These are phyloP conservation scores for Ctenomys sociabilis DNA, from an alignment of 2,113 vertebrate species.

Conservation along the genomic window DNA sequence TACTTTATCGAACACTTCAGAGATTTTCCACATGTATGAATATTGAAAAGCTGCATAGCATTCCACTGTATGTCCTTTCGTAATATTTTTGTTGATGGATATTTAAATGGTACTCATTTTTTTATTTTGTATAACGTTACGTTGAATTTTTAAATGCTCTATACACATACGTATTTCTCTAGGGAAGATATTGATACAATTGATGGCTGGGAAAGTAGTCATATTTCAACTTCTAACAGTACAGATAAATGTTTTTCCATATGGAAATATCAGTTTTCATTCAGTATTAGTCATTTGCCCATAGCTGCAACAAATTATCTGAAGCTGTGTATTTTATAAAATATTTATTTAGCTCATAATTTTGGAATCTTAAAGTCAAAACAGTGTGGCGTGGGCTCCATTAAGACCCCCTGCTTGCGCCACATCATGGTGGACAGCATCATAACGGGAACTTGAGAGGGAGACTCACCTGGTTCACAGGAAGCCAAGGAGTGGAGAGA, in stretches of 20 bases:
- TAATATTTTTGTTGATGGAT: neutral
- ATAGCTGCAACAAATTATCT: neutral
- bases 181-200: neutral
- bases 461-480: neutral
- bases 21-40: neutral
- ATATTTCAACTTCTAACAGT: neutral
- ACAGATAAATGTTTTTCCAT: neutral
- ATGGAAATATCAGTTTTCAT: neutral
- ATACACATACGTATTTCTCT: neutral
- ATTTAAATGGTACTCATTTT: neutral
- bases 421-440: neutral
- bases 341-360: neutral
- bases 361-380: neutral
- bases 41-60: neutral
- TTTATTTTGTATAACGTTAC: neutral
- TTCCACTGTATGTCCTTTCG: neutral
- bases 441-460: neutral
- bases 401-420: neutral
- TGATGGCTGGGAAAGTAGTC: neutral
- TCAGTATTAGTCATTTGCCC: neutral
- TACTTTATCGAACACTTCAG: neutral
- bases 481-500: neutral
- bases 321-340: neutral
- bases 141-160: neutral
- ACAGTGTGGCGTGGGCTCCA: neutral